These are phyloP conservation scores for Drosophila hawaiiensis DNA, from an alignment of 2,888 invertebrate species.

Conservation along the genomic window DNA sequence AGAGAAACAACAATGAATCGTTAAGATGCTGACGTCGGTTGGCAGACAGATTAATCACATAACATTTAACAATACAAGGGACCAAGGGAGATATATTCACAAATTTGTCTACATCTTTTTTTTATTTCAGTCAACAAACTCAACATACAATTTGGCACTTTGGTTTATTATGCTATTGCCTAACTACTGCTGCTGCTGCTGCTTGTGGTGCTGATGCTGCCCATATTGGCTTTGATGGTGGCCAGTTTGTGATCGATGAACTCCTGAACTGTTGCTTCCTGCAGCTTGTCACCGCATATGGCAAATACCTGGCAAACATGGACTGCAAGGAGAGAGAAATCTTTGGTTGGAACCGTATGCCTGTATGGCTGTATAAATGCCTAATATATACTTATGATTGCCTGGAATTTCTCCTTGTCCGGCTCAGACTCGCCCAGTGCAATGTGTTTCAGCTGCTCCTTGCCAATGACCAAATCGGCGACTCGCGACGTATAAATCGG, in stretches of 20 bases:
- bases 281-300: constrained; percentile 77
- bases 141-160: constrained; percentile 49
- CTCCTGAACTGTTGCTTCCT: constrained; percentile 68
- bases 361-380: not conserved
- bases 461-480: constrained; percentile 83
- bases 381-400: constrained; percentile 82
- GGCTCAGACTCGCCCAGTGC: constrained; percentile 61
- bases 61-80: constrained; percentile 10
- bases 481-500: constrained; percentile 83
- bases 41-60: not conserved
- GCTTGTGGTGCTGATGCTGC: constrained; percentile 6
- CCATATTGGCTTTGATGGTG: constrained; percentile 51
- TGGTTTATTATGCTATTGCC: constrained; percentile 10
- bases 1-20: constrained; percentile 12
- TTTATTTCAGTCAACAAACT: constrained; percentile 60
- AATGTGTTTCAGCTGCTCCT: constrained; percentile 69
- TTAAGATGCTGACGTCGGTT: not conserved
- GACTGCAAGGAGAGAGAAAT: constrained; percentile 64
- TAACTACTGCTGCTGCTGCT: constrained; percentile 22
- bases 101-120: constrained; percentile 45
- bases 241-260: constrained; percentile 81
- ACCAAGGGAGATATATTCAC: constrained; percentile 8
- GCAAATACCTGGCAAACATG: constrained; percentile 84
- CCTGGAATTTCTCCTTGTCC: constrained; percentile 76
- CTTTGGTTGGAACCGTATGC: constrained; percentile 3